phyloP scores from a whole-genome alignment of 2,113 vertebrate genomes.

The Uria lomvia region DNA sequence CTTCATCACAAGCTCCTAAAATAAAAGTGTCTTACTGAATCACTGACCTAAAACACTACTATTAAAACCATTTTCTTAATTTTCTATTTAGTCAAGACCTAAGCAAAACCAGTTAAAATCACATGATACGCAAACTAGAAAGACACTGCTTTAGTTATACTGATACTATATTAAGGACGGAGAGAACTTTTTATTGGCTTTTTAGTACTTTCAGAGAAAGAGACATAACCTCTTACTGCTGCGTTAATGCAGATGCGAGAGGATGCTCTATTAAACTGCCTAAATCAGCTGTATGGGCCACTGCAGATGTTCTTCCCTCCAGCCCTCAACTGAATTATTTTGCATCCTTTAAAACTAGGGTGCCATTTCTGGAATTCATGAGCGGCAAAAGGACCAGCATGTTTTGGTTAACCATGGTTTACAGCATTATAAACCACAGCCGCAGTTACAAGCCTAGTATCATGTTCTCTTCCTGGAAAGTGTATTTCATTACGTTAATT shows the following conservation, averaged over 20 bases:
- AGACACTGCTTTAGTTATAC: neutral
- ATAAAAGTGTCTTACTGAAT: neutral
- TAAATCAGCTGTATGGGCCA: neutral
- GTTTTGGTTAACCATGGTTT: neutral
- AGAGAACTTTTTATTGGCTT: neutral
- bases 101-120: neutral
- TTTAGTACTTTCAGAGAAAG: neutral
- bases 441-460: neutral
- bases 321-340: neutral
- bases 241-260: rapidly evolving
- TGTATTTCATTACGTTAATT: neutral
- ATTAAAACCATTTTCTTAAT: neutral
- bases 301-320: neutral
- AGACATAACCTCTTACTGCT: rapidly evolving
- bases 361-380: neutral
- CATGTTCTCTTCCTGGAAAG: neutral
- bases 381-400: neutral
- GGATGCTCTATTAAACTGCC: neutral
- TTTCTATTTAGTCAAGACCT: neutral
- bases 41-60: neutral
- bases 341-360: neutral
- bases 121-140: rapidly evolving
- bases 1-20: neutral
- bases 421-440: neutral
- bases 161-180: rapidly evolving